Percentiles rank a stretch among this genome's conserved stretches.
Evolutionary conservation across 2,113 vertebrate genomes (phyloP).

Genomic region (Dryoscopus gambensis): DNA sequence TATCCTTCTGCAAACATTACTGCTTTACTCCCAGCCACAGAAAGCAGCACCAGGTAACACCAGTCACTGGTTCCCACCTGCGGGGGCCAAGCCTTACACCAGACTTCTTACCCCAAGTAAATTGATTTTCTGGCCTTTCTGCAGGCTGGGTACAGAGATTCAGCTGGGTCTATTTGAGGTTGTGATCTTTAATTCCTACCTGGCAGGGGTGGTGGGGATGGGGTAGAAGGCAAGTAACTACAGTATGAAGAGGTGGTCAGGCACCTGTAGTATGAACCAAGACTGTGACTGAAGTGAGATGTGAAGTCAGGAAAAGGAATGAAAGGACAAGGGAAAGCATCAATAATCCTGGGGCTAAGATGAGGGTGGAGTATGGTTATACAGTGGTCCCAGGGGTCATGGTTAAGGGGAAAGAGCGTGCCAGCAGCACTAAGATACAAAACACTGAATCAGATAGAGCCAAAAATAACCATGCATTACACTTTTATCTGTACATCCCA

Average conservation of each 20-base stretch:
- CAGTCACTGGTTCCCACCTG: neutral
- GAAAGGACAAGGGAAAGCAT: neutral
- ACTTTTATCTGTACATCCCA: neutral
- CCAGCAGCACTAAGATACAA: neutral
- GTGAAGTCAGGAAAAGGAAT: neutral
- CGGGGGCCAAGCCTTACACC: neutral
- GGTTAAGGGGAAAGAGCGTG: neutral
- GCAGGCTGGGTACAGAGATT: neutral
- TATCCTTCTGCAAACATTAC: neutral
- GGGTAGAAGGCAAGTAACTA: neutral
- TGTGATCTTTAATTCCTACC: neutral
- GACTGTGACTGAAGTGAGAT: too few species aligned
- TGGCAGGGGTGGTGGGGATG: neutral
- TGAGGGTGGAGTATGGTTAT: neutral
- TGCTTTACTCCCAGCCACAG: neutral
- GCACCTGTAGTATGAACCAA: neutral
- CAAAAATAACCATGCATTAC: neutral
- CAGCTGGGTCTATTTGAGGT: neutral
- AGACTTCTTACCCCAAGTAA: neutral
- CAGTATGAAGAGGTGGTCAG: neutral
- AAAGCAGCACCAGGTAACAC: neutral
- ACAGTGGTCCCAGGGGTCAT: neutral
- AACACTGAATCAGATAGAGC: neutral
- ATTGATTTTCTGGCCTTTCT: neutral
- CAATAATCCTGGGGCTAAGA: neutral